Evolutionary conservation across 2,888 invertebrate genomes (phyloP), one percentile per base, ranked within the genome.

Genomic region (Camptogramma bilineatum): DNA sequence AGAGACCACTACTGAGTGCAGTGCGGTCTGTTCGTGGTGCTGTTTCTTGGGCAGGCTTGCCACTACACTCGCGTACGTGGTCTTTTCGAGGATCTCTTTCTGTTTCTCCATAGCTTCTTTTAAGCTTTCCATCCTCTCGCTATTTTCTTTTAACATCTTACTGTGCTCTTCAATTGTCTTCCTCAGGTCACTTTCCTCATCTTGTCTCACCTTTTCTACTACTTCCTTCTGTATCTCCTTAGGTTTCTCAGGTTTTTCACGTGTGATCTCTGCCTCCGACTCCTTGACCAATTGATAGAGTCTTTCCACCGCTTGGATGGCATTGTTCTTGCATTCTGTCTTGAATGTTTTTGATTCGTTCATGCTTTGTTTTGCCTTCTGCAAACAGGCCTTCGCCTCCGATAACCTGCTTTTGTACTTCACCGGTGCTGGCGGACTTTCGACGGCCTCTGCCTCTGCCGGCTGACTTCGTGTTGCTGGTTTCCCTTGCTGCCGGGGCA

Each of bases 1-100:
- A 4, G 69, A 53, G 5, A 66, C 50, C 0, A 64, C 53, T 4
- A 69, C 47, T 0, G 69, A 61, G 53, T 69, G 66, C 17, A 64
- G 58, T 4, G 63, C 60, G 7, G 52, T 48, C 16, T 47, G 59
- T 7, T 5, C 21, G 10, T 42, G 2, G n/a, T 4, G n/a, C 42
- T 42, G 42, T 3, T 16, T 42, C n/a, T 16, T 13, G 42, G 16
- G 42, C 3, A 4, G 42, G n/a, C n/a, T 16, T 7, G 42, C 42
- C 16, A 16, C 42, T 0, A 42, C 7, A 3, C 42, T 42, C 4
- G 42, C 42, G 42, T 42, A 42, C 4, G n/a, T 42, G n/a, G 16
- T 42, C 4, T 42, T 42, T n/a, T 42, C 42, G 3, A 16, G 42
- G n/a, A n/a, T 16, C 5, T 42, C 42, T 16, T n/a, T n/a, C n/a